Evolutionary conservation across 2,888 invertebrate genomes (phyloP), one percentile per base, ranked within the genome.

Genomic region (Acanthacorydalis orientalis): DNA sequence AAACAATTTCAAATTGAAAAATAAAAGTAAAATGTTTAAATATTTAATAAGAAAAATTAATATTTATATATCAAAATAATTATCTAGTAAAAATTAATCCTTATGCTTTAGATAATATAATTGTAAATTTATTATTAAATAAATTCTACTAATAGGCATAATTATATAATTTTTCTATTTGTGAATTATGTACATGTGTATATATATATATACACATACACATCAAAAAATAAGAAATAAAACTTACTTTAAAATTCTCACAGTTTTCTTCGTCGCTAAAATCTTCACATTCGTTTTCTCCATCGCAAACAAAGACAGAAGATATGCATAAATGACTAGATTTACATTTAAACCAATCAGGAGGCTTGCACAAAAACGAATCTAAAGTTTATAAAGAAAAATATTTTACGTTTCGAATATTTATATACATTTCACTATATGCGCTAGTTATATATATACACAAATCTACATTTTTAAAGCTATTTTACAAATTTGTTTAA

Each of bases 261-360:
- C 47, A 47, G 11, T 47, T 35, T n/a, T 35, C 7, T 35, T 47
- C 47, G 34, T 47, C 47, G 15, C 47, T 47, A 7, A 8, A 8
- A 43, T 47, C 47, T 11, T 12, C 16, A 23, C 47, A 47, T 35
- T 47, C 47, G 23, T 11, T 35, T 12, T 47, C 47, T 7, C 42
- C 42, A 42, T 47, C 47, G 31, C 47, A 47, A 9, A 14, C 14
- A 42, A 42, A 47, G 8, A 7, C n/a, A 14, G 42, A 14, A n/a
- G 33, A 15, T 8, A 47, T 43, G 16, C 47, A 47, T 9, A 42
- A 31, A 23, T 31, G n/a, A 9, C 15, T 43, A 1, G n/a, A 34
- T 35, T 47, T 42, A 33, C 47, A 47, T 42, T 42, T 31, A 43
- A 47, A 47, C 47, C 47, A 47, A 2, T 23, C 12, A 7, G 47